phyloP scores from a whole-genome alignment of 23 tunicate species.

The Corella eumyota region DNA sequence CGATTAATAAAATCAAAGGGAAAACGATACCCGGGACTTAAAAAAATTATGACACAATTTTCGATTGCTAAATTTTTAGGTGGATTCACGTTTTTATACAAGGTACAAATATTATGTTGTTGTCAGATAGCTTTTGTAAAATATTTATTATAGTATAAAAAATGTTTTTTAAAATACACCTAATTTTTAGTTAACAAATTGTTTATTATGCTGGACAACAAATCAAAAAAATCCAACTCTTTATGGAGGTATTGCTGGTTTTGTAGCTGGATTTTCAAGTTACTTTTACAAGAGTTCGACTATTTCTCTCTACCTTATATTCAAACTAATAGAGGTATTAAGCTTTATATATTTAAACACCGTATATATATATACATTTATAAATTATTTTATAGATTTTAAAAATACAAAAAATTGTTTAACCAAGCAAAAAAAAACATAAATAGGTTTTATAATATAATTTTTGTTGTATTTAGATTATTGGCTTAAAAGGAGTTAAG shows the following conservation, averaged over 20 bases:
- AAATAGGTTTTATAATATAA: not conserved
- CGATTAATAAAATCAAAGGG: slow-evolving; percentile 3
- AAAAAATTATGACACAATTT: not conserved
- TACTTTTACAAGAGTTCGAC: slow-evolving; percentile 49
- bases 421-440: too few relatives aligned
- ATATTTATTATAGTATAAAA: not conserved
- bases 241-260: slow-evolving; percentile 47
- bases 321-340: slow-evolving; percentile 46
- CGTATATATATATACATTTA: too few relatives aligned
- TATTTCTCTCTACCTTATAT: slow-evolving; percentile 38
- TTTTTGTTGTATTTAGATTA: not conserved
- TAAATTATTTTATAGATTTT: too few relatives aligned
- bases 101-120: too few relatives aligned
- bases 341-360: too few relatives aligned
- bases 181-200: slow-evolving; percentile 32
- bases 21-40: not conserved
- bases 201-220: slow-evolving; percentile 39
- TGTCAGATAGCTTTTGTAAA: too few relatives aligned
- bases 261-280: slow-evolving; percentile 45
- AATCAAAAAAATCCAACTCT: slow-evolving; percentile 32
- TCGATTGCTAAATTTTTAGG: slow-evolving; percentile 16
- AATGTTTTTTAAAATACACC: too few relatives aligned
- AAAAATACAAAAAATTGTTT: too few relatives aligned
- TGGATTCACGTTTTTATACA: slow-evolving; percentile 1
- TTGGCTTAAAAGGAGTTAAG: slow-evolving; percentile 1